phyloP scores from a whole-genome alignment of 2,888 invertebrate genomes.

The Lutraria lutraria region DNA sequence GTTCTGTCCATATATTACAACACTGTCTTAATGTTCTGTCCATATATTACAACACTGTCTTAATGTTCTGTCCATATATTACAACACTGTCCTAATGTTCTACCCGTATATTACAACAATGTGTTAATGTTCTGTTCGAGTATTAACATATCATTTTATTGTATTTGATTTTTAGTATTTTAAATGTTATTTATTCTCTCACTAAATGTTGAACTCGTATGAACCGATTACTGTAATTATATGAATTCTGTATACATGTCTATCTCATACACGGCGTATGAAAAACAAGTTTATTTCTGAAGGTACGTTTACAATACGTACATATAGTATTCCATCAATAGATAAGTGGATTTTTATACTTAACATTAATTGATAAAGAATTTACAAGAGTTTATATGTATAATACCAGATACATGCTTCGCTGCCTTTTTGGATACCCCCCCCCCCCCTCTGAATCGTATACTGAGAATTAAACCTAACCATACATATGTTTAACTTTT shows the following conservation, averaged over 20 bases:
- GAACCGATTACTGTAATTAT: background rate
- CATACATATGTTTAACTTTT: background rate
- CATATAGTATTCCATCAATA: background rate
- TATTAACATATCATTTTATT: too few relatives aligned
- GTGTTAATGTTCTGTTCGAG: too few relatives aligned
- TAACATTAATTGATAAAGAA: background rate
- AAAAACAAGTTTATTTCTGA: background rate
- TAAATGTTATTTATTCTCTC: too few relatives aligned
- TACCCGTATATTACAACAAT: too few relatives aligned
- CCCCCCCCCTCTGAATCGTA: background rate
- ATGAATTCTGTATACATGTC: background rate
- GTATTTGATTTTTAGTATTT: too few relatives aligned
- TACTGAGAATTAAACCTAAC: background rate
- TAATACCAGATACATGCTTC: background rate
- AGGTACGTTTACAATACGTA: background rate
- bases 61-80: too few relatives aligned
- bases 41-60: too few relatives aligned
- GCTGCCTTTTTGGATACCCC: background rate
- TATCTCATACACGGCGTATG: slow-evolving; percentile 5
- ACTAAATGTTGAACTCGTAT: background rate
- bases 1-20: too few relatives aligned
- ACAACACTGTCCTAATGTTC: too few relatives aligned
- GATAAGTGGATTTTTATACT: slow-evolving; percentile 2
- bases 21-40: too few relatives aligned
- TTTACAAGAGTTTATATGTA: background rate